These are phyloP conservation scores for Tholera decimalis DNA, from an alignment of 2,888 invertebrate genomes.

Conservation along the genomic window DNA sequence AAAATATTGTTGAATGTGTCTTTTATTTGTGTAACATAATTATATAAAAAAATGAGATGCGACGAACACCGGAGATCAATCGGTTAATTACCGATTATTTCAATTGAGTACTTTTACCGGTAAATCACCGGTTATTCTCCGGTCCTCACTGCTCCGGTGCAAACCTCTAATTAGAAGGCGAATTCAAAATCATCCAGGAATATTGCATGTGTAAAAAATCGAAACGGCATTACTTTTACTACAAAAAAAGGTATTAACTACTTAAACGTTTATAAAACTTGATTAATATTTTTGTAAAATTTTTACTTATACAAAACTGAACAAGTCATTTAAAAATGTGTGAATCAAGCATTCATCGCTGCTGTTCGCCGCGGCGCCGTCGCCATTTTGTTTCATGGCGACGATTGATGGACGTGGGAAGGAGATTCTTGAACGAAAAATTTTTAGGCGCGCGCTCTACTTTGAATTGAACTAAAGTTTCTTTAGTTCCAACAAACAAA, in stretches of 20 bases:
- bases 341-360: background rate
- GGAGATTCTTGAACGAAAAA: constrained; percentile 84
- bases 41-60: no score
- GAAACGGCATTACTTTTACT: no score
- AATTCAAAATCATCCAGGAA: background rate
- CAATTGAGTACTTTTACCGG: no score
- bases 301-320: background rate
- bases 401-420: constrained; percentile 25
- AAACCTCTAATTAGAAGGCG: no score
- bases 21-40: no score
- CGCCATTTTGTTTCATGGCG: constrained; percentile 63
- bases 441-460: constrained; percentile 74
- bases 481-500: constrained; percentile 1
- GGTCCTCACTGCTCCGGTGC: no score
- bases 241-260: background rate
- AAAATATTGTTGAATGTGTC: no score
- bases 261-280: background rate
- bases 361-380: no score
- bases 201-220: constrained; percentile 32
- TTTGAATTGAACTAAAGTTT: constrained; percentile 33
- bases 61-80: no score
- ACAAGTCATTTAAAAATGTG: background rate
- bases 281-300: background rate
- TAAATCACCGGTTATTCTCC: no score
- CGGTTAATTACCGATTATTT: no score